Evolutionary conservation across 2,797 vertebrate genomes (phyloP).

Genomic region (Anguilla megastoma): DNA sequence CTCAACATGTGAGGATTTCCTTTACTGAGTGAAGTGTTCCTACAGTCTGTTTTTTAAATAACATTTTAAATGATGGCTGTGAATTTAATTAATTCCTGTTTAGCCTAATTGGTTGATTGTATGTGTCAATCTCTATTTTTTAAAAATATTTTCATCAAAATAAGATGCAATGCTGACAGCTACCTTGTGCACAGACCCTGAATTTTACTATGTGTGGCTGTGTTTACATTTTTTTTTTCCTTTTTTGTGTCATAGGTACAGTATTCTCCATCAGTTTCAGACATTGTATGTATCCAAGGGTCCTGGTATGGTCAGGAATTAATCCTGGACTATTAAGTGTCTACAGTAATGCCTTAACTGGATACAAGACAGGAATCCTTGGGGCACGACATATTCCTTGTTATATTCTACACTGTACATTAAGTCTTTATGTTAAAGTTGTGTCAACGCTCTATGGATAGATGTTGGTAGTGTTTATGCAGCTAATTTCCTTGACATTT

Average conservation of each 20-base stretch:
- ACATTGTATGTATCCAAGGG: not conserved
- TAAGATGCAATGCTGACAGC: not conserved
- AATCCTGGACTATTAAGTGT: not conserved
- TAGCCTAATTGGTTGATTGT: not conserved
- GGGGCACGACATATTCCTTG: not conserved
- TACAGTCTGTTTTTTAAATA: not conserved
- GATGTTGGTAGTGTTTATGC: not conserved
- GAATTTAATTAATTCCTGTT: not conserved
- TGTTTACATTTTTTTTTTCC: not conserved
- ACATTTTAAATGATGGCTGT: not conserved
- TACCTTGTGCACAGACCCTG: not conserved
- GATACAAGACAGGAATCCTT: not conserved
- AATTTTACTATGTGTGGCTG: not conserved
- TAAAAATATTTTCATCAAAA: not conserved
- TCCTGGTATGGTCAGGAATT: not conserved
- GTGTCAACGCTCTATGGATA: not conserved
- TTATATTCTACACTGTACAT: not conserved
- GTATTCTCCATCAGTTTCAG: no score
- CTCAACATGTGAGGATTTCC: not conserved
- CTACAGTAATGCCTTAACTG: not conserved
- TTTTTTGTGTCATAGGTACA: not conserved
- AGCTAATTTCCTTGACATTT: not conserved
- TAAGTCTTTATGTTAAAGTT: not conserved
- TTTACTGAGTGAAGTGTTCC: not conserved
- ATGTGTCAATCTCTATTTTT: not conserved